Base-by-base conservation (phyloP, 2,888 invertebrate species). In the Apamea anceps region DNA sequence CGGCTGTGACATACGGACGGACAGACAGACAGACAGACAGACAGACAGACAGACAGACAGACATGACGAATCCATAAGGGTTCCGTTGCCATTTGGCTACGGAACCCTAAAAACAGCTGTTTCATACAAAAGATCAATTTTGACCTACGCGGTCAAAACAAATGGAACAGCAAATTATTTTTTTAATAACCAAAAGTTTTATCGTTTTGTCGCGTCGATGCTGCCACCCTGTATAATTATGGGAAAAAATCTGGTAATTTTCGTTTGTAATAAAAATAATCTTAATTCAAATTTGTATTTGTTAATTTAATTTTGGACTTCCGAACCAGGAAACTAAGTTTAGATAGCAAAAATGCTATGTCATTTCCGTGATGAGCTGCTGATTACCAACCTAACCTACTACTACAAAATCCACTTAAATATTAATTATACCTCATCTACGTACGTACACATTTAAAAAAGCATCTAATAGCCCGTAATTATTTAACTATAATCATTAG, bases 341-440 rank as follows among this genome's bases (percentile, higher is more conserved):
- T 57, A 57, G 12, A 57, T 6, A 21, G 48, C 70, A 48, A 12
- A 63, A 72, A 42, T 63, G 2, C 10, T 70, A 10, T 15, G 13
- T 25, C 25, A 71, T 45, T 45, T 63, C 8, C 28, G 42, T 21
- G 65, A 28, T 45, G 15, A 28, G 2, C 12, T 12, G 15, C 8
- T 71, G 8, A 75, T n/a, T 13, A 21, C n/a, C 28, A 48, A 70
- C 21, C 7, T 32, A 15, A 25, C 42, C 37, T 21, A 25, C 21
- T 72, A 54, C 28, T 72, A n/a, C 54, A 54, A 28, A 54, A 72
- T 73, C 28, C 73, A 54, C 73, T 74, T 25, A 57, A 45, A 75
- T 73, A 75, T 57, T 42, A 28, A 73, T 54, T 72, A 42, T 21
- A 12, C 21, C 28, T 37, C 28, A 21, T 1, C 10, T n/a, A n/a